Evolutionary conservation across 1,140 invertebrate species (phyloP).

Genomic region (Prorops nasuta): DNA sequence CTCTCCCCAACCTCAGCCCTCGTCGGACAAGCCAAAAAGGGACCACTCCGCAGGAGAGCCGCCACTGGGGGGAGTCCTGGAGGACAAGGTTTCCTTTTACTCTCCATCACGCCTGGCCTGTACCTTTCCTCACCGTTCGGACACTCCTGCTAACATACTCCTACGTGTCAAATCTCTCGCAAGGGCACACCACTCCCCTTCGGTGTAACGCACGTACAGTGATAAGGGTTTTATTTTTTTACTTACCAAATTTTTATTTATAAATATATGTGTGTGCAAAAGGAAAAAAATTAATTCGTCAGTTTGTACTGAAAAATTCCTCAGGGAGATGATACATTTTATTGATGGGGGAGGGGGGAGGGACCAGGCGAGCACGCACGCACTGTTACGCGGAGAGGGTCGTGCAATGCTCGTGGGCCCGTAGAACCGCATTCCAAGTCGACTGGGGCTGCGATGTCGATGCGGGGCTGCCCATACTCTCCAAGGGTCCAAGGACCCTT

Average conservation of each 20-base stretch:
- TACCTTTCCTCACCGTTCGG: too few species aligned
- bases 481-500: too few species aligned
- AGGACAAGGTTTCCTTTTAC: conserved; percentile 26
- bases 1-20: conserved; percentile 7
- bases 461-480: conserved; percentile 19
- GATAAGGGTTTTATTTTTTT: too few species aligned
- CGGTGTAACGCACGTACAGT: too few species aligned
- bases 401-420: conserved; percentile 32
- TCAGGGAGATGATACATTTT: background rate
- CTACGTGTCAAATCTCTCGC: too few species aligned
- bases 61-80: conserved; percentile 10
- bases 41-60: background rate
- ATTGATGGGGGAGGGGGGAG: background rate
- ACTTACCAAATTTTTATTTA: too few species aligned
- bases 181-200: too few species aligned
- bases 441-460: conserved; percentile 33
- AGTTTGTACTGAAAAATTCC: too few species aligned
- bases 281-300: too few species aligned
- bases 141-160: too few species aligned
- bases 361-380: background rate
- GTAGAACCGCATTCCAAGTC: conserved; percentile 48
- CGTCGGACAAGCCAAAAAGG: background rate
- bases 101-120: conserved; percentile 1
- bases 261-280: too few species aligned
- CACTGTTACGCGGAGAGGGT: background rate